Base-by-base conservation (phyloP, 2,797 vertebrate genomes). In the Morelia viridis region DNA sequence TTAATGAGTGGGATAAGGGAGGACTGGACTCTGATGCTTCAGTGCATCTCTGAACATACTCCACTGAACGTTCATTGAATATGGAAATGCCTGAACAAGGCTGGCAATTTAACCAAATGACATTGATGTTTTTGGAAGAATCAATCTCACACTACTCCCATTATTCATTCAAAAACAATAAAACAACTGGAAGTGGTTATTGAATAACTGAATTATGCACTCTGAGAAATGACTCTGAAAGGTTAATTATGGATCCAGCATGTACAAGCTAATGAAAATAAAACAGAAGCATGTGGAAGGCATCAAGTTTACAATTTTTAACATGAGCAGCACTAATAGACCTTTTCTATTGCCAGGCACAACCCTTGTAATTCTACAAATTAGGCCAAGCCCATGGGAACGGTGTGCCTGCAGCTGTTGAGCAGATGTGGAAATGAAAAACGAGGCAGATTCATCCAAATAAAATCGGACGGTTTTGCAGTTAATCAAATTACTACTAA, bases 281-380 rank as follows among this genome's bases (percentile, higher is more conserved):
- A 96, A 97, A 96, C 93, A 94, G 96, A 95, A 96, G 94, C 97
- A 97, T 97, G 96, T 97, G 97, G 97, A 97, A 97, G 95, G 96
- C 95, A 98, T 97, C 97, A 97, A 94, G 93, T 94, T 95, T 92
- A 91, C 93, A 95, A 97, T 94, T 94, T 97, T 93, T 94, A 97
- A 96, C 96, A 95, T 95, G 91, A 97, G 95, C 97, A 97, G 97
- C 94, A 91, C 96, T 97, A 97, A 97, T 93, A 97, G 96, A 96
- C 95, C 90, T 94, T 91, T 96, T 92, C 95, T 96, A 96, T 94
- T 96, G 96, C 96, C 96, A 97, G 96, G 96, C 97, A 96, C 96
- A 96, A 85, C 93, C 97, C 95, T 96, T 95, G 95, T 95, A 96
- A 96, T 97, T 96, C 96, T 97, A 97, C 97, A 98, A 97, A 98